Base-by-base conservation (phyloP, 2,888 invertebrate genomes). In the Cordylochernes scorpioides region DNA sequence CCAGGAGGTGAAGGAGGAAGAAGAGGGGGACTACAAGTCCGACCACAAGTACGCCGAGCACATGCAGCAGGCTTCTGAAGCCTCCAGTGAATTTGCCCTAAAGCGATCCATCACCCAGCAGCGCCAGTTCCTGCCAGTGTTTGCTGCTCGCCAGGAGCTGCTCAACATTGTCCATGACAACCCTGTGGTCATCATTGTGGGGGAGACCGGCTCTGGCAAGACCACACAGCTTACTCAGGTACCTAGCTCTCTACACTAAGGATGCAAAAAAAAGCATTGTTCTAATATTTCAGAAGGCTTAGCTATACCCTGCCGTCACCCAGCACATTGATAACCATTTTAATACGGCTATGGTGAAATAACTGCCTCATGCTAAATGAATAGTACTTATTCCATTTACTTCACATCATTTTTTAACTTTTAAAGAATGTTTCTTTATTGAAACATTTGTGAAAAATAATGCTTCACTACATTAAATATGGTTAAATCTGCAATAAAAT, bases 1-100 rank as follows among this genome's bases (percentile, higher is more conserved):
- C 40, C 53, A 50, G 30, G 33, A 63, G 39, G 62, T 59, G 27
- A 62, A 65, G 39, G 63, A 63, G 40, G 65, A 66, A 25, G 75
- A 71, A 39, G 69, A 70, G 5, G 67, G 73, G 8, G 82, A 84
- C 39, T 88, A 73, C 45, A 80, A 72, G 49, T 68, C 75, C 25
- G 84, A 80, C 35, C 94, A 97, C 49, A 88, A 88, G 50, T 97
- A 91, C 54, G 88, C 91, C 0, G 75, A 82, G 34, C 84, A 91
- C 49, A 73, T 97, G 66, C 71, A 69, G 38, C 64, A 65, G 43
- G 46, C 52, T 13, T 55, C 57, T 1, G 63, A 62, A 32, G 71
- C 74, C 39, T 65, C 61, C 43, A 71, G 65, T 35, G 34, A 38
- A 7, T 39, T 39, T 30, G 32, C 39, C 15, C 24, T 19, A 18